Evolutionary conservation across 2,113 vertebrate species (phyloP), one percentile per base, ranked within the genome.

Genomic region (Riparia riparia): DNA sequence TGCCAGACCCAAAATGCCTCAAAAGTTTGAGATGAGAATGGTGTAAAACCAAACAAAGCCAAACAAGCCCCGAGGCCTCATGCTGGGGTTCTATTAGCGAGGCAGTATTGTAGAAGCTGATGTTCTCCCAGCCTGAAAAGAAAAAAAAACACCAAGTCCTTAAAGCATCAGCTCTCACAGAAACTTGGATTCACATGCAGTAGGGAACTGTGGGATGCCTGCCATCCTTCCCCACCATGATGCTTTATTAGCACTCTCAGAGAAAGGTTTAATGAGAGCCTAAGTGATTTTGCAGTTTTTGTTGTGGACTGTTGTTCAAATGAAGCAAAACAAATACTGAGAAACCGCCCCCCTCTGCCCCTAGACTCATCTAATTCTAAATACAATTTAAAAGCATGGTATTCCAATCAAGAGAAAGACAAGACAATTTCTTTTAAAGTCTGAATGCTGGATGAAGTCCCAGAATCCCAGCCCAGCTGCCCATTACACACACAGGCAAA

Each of bases 401-500:
- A 88, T 92, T 95, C 77, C 83, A 92, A 94, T 86, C 80, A 90
- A 58, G 64, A 83, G 60, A 56, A 77, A 89, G 56, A 69, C 1
- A 8, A 76, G 58, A 86, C 26, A 73, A 53, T 80, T 92, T 94
- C 60, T 85, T 80, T 82, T 20, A 17, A 74, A 93, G 60, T 56
- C 76, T 80, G 66, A 95, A 54, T 25, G 86, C 68, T 90, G 95
- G 85, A 71, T 51, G 41, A 66, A 50, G 50, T 88, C 84, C 81
- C 89, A 91, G 93, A 96, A 90, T 90, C 85, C 71, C 63, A 86
- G 47, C 56, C 56, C 88, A 86, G 69, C 88, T 78, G 68, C 74
- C 88, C 51, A 7, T 24, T 53, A 49, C 56, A 77, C 22, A 70
- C 78, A 57, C 32, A 64, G 1, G 5, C 50, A 73, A 73, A n/a